Base-by-base conservation (phyloP, 2,113 vertebrate genomes). In the Dendrocopos noguchii region DNA sequence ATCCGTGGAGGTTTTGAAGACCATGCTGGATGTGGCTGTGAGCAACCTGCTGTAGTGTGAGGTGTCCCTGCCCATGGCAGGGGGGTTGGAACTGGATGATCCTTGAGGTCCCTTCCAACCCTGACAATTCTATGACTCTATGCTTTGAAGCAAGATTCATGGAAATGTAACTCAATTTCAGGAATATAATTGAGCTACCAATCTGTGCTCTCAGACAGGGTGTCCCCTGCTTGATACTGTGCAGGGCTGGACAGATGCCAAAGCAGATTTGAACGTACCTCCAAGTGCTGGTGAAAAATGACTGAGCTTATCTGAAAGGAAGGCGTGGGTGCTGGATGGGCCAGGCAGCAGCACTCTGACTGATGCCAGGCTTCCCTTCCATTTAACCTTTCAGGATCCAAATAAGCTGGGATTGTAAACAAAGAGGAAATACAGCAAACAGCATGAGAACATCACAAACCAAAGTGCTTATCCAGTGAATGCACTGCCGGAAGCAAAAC, bases 161-260 rank as follows among this genome's bases (percentile, higher is more conserved):
- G 56, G 91, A 96, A 97, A 96, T 88, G 92, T 90, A 95, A 93
- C 87, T 97, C 73, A 86, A 84, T 96, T 98, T 97, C 80, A 93
- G 90, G 95, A 95, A 88, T 94, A 89, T 79, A 96, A 96, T 91
- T 95, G 93, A 96, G 94, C 52, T 90, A 95, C 90, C 91, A 91
- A 91, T 96, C 95, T 96, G 94, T 91, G 97, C 63, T 93, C 50
- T 88, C 77, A 96, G 63, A 94, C 88, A 95, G 84, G 88, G 94
- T 83, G 80, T 95, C 89, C 93, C 81, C 75, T 90, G 82, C 66
- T 93, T 94, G 92, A 93, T 93, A 95, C 91, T 96, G 90, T 36
- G 80, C 44, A 91, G 74, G 65, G 50, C 91, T 97, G 88, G 87
- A 91, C 5, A 93, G 60, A 95, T 94, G 90, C 94, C 78, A 94